phyloP scores from a whole-genome alignment of 2,888 invertebrate genomes.

The Dicranocentrus wangi region DNA sequence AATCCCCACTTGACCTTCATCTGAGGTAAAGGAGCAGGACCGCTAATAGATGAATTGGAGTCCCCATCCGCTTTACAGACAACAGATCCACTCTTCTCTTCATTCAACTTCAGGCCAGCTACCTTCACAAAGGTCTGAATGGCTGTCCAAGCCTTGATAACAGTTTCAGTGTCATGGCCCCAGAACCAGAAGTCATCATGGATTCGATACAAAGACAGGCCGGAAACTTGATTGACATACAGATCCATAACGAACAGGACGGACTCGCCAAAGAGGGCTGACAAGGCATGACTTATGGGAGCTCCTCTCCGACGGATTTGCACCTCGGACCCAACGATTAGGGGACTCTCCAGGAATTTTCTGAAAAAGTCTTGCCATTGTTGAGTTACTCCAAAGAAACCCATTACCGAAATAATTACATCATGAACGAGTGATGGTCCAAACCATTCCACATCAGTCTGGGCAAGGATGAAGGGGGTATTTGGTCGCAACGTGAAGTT shows the following conservation, averaged over 20 bases:
- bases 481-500: slow-evolving; percentile 54
- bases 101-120: slow-evolving; percentile 61
- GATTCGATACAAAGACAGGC: slow-evolving; percentile 50
- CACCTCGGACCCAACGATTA: slow-evolving; percentile 24
- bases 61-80: slow-evolving; percentile 11
- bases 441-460: slow-evolving; percentile 68
- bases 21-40: slow-evolving; percentile 60
- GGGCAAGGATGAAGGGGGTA: slow-evolving; percentile 51
- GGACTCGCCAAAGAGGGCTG: slow-evolving; percentile 64
- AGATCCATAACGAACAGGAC: slow-evolving; percentile 64
- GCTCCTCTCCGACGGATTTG: slow-evolving; percentile 56
- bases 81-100: slow-evolving; percentile 63
- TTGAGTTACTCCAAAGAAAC: slow-evolving; percentile 53
- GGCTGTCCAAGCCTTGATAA: slow-evolving; percentile 60
- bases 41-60: neutral
- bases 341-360: slow-evolving; percentile 52
- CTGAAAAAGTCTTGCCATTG: slow-evolving; percentile 62
- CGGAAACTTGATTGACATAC: slow-evolving; percentile 37
- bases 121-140: slow-evolving; percentile 48
- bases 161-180: slow-evolving; percentile 35
- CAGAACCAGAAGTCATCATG: slow-evolving; percentile 69
- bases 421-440: slow-evolving; percentile 67
- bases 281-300: slow-evolving; percentile 57
- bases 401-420: slow-evolving; percentile 39
- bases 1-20: slow-evolving; percentile 64